These are phyloP conservation scores for Spatula clypeata DNA, from an alignment of 2,797 vertebrate genomes.

Conservation along the genomic window DNA sequence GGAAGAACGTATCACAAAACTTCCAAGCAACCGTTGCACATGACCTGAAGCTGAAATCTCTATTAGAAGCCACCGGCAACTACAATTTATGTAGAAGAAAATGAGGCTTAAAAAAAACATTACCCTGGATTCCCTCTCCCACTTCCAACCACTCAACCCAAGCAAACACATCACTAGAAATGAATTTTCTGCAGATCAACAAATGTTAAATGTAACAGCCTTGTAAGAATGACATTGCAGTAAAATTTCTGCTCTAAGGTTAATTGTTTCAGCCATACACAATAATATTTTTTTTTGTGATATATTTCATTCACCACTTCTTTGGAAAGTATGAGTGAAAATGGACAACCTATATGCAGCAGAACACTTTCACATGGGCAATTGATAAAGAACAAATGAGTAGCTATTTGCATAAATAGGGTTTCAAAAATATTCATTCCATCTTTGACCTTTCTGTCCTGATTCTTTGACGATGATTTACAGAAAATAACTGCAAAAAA, in stretches of 20 bases:
- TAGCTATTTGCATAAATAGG: background rate
- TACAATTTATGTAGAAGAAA: background rate
- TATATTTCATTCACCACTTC: background rate
- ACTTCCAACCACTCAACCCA: background rate
- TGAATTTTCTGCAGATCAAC: background rate
- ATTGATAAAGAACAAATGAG: background rate
- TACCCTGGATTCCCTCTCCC: background rate
- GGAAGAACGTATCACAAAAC: background rate
- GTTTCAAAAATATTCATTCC: background rate
- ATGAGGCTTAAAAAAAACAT: background rate
- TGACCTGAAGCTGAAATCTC: background rate
- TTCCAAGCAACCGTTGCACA: background rate
- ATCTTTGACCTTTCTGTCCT: background rate
- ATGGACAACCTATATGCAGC: background rate
- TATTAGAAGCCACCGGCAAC: background rate
- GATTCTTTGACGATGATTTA: background rate
- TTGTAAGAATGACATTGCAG: background rate
- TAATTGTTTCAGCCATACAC: background rate
- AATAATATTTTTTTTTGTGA: background rate
- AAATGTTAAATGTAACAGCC: background rate
- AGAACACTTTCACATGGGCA: background rate
- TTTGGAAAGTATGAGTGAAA: background rate
- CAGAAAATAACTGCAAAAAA: background rate
- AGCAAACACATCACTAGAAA: background rate
- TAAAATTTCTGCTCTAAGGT: background rate